Percentiles rank a stretch among this genome's conserved stretches.
phyloP scores from a whole-genome alignment of 2,113 vertebrate species.

The Octodon degus region DNA sequence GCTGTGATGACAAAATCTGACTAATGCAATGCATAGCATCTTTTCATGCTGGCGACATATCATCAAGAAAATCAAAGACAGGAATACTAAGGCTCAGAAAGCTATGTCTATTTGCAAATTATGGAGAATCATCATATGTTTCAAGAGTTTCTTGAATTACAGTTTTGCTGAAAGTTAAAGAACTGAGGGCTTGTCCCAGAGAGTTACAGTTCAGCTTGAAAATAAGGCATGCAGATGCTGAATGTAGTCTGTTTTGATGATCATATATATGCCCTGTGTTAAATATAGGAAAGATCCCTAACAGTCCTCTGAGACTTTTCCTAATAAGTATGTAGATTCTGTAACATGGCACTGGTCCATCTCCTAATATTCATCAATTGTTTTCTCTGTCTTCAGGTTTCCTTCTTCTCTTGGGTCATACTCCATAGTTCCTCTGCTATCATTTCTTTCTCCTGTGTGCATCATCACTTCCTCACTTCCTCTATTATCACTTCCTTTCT shows the following conservation, averaged over 20 bases:
- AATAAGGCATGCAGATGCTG: background rate
- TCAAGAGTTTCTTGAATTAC: background rate
- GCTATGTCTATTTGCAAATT: background rate
- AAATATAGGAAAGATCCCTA: background rate
- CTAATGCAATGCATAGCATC: background rate
- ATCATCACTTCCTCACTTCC: rapidly evolving
- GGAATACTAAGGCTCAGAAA: background rate
- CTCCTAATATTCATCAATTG: too few species aligned
- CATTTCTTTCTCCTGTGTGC: background rate
- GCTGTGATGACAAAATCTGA: background rate
- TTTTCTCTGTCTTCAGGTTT: background rate
- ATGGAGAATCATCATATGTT: background rate
- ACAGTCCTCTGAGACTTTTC: background rate
- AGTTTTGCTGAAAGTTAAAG: background rate
- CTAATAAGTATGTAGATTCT: background rate
- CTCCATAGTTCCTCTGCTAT: background rate
- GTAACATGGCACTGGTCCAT: rapidly evolving
- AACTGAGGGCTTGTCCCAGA: background rate
- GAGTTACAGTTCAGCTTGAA: background rate
- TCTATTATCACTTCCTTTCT: background rate
- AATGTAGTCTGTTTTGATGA: background rate
- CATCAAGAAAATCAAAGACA: background rate
- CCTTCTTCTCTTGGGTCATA: background rate
- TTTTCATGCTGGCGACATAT: background rate
- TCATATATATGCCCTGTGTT: rapidly evolving